A percentile compares a stretch with the other conserved stretches of the same genome.
Conservation (phyloP, 2,888 invertebrate genomes). For the Bombylius major region DNA sequence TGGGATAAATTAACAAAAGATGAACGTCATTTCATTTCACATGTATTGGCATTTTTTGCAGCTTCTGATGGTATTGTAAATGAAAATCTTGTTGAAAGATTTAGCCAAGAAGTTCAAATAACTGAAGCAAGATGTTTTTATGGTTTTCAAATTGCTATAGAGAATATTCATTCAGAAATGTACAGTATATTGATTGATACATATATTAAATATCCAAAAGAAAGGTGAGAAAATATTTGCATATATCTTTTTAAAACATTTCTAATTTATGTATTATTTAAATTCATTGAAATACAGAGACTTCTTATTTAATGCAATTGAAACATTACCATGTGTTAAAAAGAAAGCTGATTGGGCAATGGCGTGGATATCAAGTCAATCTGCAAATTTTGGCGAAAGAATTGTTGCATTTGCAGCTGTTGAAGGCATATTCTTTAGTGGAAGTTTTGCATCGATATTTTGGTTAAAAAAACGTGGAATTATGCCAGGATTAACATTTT, state of each 20-base stretch:
- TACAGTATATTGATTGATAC: slow-evolving; percentile 96
- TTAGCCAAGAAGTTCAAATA: slow-evolving; percentile 92
- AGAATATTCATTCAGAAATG: slow-evolving; percentile 99
- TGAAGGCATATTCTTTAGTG: slow-evolving; percentile 98
- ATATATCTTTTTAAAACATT: too few species aligned
- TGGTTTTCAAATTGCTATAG: slow-evolving; percentile 98
- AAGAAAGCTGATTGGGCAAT: slow-evolving; percentile 99
- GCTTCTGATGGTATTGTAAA: slow-evolving; percentile 99
- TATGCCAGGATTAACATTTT: slow-evolving; percentile 98
- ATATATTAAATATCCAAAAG: slow-evolving; percentile 73
- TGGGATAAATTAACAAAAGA: slow-evolving; percentile 77
- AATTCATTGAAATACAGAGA: slow-evolving; percentile 41
- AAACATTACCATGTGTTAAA: slow-evolving; percentile 91
- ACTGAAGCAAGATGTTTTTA: slow-evolving; percentile 98
- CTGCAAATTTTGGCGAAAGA: slow-evolving; percentile 85
- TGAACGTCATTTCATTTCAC: slow-evolving; percentile 90
- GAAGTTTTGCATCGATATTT: slow-evolving; percentile 97
- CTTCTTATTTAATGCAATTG: slow-evolving; percentile 91
- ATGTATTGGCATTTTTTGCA: slow-evolving; percentile 96
- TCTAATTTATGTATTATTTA: too few species aligned
- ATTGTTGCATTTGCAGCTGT: slow-evolving; percentile 97
- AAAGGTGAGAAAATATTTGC: slow-evolving; percentile 48
- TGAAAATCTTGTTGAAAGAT: slow-evolving; percentile 95
- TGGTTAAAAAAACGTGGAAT: slow-evolving; percentile 97
- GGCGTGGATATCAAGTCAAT: slow-evolving; percentile 81